A percentile compares a stretch with the other conserved stretches of the same genome.
phyloP scores from a whole-genome alignment of 2,797 vertebrate species.

The Cercopithecus petaurista region DNA sequence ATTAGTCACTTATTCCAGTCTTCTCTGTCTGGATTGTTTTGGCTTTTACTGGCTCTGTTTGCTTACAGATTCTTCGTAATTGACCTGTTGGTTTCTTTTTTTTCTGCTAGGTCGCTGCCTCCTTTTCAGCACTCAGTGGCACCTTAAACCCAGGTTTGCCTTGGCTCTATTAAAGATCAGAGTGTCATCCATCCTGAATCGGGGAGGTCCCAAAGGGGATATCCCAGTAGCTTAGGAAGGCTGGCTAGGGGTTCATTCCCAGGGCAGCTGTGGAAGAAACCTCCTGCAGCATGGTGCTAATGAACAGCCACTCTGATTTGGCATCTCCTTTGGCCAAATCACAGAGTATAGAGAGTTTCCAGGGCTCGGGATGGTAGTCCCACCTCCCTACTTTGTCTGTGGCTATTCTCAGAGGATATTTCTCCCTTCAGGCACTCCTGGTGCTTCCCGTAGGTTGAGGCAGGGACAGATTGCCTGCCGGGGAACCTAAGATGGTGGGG shows the following conservation, averaged over 20 bases:
- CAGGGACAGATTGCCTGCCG: not conserved
- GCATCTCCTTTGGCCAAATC: not conserved
- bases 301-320: not conserved
- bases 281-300: not conserved
- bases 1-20: not conserved
- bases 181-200: not conserved
- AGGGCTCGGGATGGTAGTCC: not conserved
- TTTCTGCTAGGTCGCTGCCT: not conserved
- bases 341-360: not conserved
- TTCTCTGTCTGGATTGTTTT: not conserved
- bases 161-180: not conserved
- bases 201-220: not conserved
- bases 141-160: not conserved
- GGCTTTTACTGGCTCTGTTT: not conserved
- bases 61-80: not conserved
- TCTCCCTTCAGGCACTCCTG: not conserved
- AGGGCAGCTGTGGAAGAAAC: not conserved
- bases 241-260: not conserved
- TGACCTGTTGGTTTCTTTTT: not conserved
- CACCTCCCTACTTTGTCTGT: not conserved
- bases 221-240: not conserved
- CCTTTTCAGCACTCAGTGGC: not conserved
- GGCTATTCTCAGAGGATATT: not conserved
- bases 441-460: not conserved
- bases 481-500: not conserved